A percentile compares a stretch with the other conserved stretches of the same genome.
phyloP scores from a whole-genome alignment of 2,797 vertebrate species.

The Myoxocephalus aenaeus region DNA sequence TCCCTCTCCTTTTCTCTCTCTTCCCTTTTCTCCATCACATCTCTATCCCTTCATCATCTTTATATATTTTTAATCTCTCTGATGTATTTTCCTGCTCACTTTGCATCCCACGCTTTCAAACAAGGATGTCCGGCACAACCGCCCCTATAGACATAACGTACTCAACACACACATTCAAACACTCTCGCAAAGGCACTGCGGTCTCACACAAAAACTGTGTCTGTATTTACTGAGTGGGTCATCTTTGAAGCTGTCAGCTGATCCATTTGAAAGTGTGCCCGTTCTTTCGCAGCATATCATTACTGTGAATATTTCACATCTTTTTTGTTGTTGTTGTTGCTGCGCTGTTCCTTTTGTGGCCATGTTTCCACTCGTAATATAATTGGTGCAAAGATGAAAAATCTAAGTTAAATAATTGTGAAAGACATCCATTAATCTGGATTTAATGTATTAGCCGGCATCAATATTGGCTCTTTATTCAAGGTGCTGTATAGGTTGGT shows the following conservation, averaged over 20 bases:
- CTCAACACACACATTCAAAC: conserved; percentile 31
- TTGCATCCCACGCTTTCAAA: conserved; percentile 56
- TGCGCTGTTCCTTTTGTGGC: conserved; percentile 11
- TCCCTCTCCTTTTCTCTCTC: conserved; percentile 42
- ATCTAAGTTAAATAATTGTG: neutral
- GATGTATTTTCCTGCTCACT: conserved; percentile 47
- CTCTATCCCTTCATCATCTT: conserved; percentile 50
- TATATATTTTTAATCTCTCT: conserved; percentile 2
- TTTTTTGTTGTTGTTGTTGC: neutral
- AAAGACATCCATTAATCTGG: neutral
- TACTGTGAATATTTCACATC: conserved; percentile 18
- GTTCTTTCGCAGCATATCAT: conserved; percentile 28
- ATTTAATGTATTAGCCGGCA: neutral
- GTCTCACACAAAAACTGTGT: conserved; percentile 46
- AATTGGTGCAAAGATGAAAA: neutral
- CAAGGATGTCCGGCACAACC: neutral
- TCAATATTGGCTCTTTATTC: neutral
- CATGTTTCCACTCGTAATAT: neutral
- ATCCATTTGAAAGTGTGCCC: conserved; percentile 54
- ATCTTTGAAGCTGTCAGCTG: conserved; percentile 63
- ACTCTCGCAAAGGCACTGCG: conserved; percentile 21
- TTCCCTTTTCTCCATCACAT: conserved; percentile 34
- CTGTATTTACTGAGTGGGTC: conserved; percentile 56
- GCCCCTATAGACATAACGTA: conserved; percentile 20
- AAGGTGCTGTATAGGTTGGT: neutral